Conservation (phyloP, 2,113 vertebrate species). For the Hucho hucho region DNA sequence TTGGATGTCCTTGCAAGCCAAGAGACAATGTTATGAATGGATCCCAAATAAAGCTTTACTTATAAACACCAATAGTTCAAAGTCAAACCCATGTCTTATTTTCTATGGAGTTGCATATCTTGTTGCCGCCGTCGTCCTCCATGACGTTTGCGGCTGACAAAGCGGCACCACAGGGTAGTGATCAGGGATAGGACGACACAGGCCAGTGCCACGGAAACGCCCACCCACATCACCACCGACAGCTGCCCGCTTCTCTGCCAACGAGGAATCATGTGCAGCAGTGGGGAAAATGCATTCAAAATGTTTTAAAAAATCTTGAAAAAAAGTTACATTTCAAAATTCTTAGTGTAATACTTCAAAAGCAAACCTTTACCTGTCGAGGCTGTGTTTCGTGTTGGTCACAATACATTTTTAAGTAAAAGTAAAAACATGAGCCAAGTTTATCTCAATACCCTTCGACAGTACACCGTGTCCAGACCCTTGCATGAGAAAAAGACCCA, state of each 20-base stretch:
- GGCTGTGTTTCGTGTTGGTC: too few relatives aligned
- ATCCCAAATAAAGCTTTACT: background rate
- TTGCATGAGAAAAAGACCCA: too few relatives aligned
- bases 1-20: constrained; percentile 1
- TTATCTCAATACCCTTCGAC: too few relatives aligned
- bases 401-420: too few relatives aligned
- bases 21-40: background rate
- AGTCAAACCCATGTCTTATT: background rate
- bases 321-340: too few relatives aligned
- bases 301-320: too few relatives aligned
- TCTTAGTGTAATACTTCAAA: too few relatives aligned
- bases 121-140: background rate
- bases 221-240: background rate
- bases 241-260: background rate
- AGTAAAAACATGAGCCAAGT: too few relatives aligned
- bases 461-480: too few relatives aligned
- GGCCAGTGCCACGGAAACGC: background rate
- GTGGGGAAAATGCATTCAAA: too few relatives aligned
- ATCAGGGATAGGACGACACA: background rate
- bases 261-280: too few relatives aligned
- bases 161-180: background rate
- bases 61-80: background rate
- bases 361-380: too few relatives aligned
- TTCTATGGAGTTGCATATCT: background rate
- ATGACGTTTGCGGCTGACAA: background rate